These are phyloP conservation scores for Zele albiditarsus DNA, from an alignment of 2,888 invertebrate species.

Conservation along the genomic window DNA sequence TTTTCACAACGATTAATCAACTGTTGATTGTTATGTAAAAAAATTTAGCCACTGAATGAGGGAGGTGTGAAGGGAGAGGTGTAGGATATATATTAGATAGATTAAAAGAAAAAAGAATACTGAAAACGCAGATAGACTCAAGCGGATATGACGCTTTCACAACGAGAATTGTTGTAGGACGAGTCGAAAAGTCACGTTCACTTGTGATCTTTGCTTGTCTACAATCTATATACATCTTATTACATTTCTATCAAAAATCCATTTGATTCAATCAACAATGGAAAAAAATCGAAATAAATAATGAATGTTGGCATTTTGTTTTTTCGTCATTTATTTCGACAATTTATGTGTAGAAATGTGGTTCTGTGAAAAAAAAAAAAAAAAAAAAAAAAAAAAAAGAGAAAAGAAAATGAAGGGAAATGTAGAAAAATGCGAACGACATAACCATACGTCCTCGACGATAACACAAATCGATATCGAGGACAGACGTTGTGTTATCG, in stretches of 20 bases:
- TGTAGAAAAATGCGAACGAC: constrained; percentile 4
- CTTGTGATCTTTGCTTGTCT: constrained; percentile 55
- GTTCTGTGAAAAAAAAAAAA: constrained; percentile 11
- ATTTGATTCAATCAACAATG: too few species aligned
- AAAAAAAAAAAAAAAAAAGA: background rate
- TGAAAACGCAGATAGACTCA: constrained; percentile 35
- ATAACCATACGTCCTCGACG: constrained; percentile 38
- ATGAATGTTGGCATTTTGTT: too few species aligned
- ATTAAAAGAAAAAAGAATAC: too few species aligned
- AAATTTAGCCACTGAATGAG: background rate
- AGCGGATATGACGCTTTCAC: constrained; percentile 56
- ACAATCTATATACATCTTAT: constrained; percentile 47
- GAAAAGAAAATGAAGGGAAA: constrained; percentile 7
- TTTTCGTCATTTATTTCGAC: too few species aligned
- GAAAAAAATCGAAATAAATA: too few species aligned
- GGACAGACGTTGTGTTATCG: constrained; percentile 39
- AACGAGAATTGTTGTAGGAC: constrained; percentile 60
- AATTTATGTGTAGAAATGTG: background rate
- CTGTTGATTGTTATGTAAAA: background rate
- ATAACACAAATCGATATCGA: constrained; percentile 44
- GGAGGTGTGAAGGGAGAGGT: constrained; percentile 11
- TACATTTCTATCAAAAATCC: background rate
- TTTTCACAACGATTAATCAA: background rate
- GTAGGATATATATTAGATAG: too few species aligned
- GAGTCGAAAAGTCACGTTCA: constrained; percentile 60